phyloP scores from a whole-genome alignment of 2,888 invertebrate species.

The Andrena bucephala region DNA sequence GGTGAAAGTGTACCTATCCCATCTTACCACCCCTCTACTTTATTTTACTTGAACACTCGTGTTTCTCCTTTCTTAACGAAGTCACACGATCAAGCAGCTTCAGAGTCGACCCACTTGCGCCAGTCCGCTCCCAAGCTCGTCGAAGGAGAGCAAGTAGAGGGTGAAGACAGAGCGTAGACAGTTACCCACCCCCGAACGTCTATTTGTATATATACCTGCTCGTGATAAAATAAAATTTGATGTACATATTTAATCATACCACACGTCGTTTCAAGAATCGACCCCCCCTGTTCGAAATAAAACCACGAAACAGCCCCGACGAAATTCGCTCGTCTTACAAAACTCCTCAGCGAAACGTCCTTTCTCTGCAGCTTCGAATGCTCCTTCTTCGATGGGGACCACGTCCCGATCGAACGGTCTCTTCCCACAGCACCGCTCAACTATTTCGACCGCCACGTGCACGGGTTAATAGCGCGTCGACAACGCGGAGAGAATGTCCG shows the following conservation, averaged over 20 bases:
- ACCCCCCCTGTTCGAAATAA: slow-evolving; percentile 59
- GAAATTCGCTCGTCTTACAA: slow-evolving; percentile 40
- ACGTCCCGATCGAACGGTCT: background rate
- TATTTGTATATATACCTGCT: slow-evolving; percentile 84
- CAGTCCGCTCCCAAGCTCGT: slow-evolving; percentile 65
- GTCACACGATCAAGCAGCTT: background rate
- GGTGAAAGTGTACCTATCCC: background rate
- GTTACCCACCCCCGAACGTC: slow-evolving; percentile 75
- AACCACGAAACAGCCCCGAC: slow-evolving; percentile 39
- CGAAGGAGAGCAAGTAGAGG: slow-evolving; percentile 55
- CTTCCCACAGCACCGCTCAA: slow-evolving; percentile 1
- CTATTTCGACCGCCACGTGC: slow-evolving; percentile 10
- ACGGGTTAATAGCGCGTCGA: slow-evolving; percentile 27
- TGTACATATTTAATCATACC: slow-evolving; percentile 82
- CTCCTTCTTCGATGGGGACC: background rate
- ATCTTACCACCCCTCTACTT: background rate
- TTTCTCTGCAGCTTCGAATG: background rate
- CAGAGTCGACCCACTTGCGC: background rate
- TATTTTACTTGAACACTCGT: background rate
- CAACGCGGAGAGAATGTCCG: background rate
- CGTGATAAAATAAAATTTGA: slow-evolving; percentile 84
- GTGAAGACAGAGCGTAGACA: slow-evolving; percentile 67
- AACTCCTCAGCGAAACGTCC: slow-evolving; percentile 34
- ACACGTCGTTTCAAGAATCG: slow-evolving; percentile 62
- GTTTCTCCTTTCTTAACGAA: background rate